Base-by-base conservation (phyloP, 2,888 invertebrate genomes). In the Archaeoteleia sp. region DNA sequence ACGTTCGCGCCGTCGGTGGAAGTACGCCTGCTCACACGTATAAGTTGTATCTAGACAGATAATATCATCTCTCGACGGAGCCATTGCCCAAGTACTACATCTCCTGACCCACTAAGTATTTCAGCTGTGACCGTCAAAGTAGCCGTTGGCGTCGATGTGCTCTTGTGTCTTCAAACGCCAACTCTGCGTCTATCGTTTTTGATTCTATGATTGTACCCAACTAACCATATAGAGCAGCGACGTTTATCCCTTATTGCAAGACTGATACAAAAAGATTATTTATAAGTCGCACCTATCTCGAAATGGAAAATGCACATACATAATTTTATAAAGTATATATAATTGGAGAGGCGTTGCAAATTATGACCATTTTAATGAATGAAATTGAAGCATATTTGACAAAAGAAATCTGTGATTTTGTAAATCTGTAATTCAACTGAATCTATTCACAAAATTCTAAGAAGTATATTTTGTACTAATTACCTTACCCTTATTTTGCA, bases 21-120 rank as follows among this genome's bases (percentile, higher is more conserved):
- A 37, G 40, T 37, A 23, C 35, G 35, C 25, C 5, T 58, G 30
- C 15, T 10, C 23, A 27, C 55, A 34, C 9, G 45, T 40, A 48
- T 49, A 54, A 48, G 35, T 46, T 42, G 60, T 57, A 49, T 48
- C 61, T 61, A 61, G 60, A 45, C 57, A 70, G 70, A 70, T 70
- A 60, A 58, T 67, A 70, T 70, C 70, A 46, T 61, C 51, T 48
- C 40, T 55, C 53, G 45, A 45, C 37, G 55, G 29, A 48, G 39
- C 43, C 54, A 58, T 63, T 70, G 67, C 67, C 58, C 62, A 70
- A 70, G 53, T 46, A 57, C 67, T 53, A 75, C 73, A 73, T 77
- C 75, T 78, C 71, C 54, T 79, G 82, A 80, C 83, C 84, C 75
- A 81, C 75, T 81, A 81, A 82, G 32, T 70, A 78, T 72, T 74